Conservation (phyloP, 2,888 invertebrate species). For the Megalurothrips usitatus region DNA sequence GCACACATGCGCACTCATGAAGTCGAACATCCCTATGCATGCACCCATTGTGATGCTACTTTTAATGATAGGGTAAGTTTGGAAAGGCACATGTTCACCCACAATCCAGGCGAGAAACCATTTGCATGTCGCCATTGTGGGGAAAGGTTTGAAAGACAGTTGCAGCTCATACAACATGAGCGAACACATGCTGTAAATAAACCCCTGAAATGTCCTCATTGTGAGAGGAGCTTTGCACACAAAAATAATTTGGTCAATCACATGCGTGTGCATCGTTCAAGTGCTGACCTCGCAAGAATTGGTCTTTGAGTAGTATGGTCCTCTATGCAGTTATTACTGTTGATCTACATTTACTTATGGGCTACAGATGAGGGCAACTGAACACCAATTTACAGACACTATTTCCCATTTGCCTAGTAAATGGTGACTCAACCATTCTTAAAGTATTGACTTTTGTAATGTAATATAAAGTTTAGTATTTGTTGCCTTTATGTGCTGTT, state of each 20-base stretch:
- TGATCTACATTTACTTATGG: background rate
- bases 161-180: slow-evolving; percentile 3
- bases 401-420: background rate
- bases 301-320: background rate
- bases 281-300: slow-evolving; percentile 1
- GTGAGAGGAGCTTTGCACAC: slow-evolving; percentile 16
- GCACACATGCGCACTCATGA: slow-evolving; percentile 17
- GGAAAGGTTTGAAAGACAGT: background rate
- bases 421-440: background rate
- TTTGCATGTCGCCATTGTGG: background rate
- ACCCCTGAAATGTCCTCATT: background rate
- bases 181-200: slow-evolving; percentile 8
- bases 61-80: background rate
- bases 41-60: slow-evolving; percentile 9
- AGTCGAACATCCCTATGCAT: background rate
- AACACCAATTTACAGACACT: background rate
- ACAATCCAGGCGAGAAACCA: background rate
- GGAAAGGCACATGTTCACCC: background rate
- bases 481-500: background rate
- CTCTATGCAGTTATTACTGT: background rate
- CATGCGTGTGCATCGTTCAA: slow-evolving; percentile 2
- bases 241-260: slow-evolving; percentile 21
- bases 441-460: slow-evolving; percentile 21
- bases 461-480: background rate
- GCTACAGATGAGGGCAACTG: background rate